These are phyloP conservation scores for Myrmecophaga tridactyla DNA, from an alignment of 2,113 vertebrate species.

Conservation along the genomic window DNA sequence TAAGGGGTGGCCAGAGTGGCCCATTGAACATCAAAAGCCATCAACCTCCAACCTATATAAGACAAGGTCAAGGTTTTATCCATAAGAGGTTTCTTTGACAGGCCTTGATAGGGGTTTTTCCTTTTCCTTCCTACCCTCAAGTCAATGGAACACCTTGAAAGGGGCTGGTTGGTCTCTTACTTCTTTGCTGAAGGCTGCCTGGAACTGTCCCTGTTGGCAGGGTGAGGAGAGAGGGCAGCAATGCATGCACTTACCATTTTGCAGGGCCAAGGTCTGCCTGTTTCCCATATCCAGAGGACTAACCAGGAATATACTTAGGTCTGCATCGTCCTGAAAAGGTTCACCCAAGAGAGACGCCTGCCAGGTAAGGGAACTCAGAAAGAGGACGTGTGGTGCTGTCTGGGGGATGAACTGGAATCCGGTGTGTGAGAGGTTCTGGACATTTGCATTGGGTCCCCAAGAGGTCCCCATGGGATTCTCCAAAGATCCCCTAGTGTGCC, in stretches of 20 bases:
- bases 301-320: not conserved
- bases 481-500: not conserved
- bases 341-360: not conserved
- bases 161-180: not conserved
- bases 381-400: not conserved
- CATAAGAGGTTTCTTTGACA: not conserved
- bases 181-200: not conserved
- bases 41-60: not conserved
- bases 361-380: not conserved
- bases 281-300: not conserved
- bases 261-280: not conserved
- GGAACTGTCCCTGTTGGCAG: not conserved
- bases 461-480: not conserved
- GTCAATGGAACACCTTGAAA: not conserved
- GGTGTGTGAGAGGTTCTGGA: not conserved
- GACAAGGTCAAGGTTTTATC: constrained; percentile 28
- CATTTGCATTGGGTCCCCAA: not conserved
- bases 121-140: not conserved
- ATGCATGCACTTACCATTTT: not conserved
- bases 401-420: not conserved
- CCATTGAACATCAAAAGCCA: not conserved
- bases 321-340: not conserved
- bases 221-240: not conserved
- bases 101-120: not conserved
- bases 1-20: constrained; percentile 35